Percentiles rank a stretch among this genome's conserved stretches.
Conservation (phyloP, 2,113 vertebrate species). For the Lathamus discolor region DNA sequence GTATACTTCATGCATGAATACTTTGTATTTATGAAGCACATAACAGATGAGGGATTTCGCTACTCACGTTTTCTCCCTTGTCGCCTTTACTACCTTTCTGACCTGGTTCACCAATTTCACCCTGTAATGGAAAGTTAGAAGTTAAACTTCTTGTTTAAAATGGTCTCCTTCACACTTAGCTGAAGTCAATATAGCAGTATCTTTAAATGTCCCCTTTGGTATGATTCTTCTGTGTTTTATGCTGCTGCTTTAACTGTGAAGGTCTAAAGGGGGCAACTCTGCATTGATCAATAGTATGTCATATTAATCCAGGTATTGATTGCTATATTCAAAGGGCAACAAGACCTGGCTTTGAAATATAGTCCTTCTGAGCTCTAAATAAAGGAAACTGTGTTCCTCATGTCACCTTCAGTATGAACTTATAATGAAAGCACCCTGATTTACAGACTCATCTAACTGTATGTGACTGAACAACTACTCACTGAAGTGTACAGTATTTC, state of each 20-base stretch:
- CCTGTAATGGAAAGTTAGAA: slow-evolving; percentile 77
- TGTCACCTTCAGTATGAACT: not conserved
- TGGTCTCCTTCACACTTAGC: not conserved
- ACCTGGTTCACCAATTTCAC: slow-evolving; percentile 94
- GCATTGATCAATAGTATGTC: slow-evolving; percentile 61
- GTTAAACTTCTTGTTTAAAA: slow-evolving; percentile 26
- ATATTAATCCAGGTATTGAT: slow-evolving; percentile 64
- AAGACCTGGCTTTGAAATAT: slow-evolving; percentile 46
- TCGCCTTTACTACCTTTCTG: slow-evolving; percentile 97
- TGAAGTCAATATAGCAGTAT: not conserved
- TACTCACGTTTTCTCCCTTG: slow-evolving; percentile 94
- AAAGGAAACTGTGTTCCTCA: slow-evolving; percentile 10
- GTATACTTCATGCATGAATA: not conserved
- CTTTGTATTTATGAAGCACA: not conserved
- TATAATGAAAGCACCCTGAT: not conserved
- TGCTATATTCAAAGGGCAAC: slow-evolving; percentile 31
- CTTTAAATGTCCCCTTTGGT: slow-evolving; percentile 59
- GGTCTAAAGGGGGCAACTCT: slow-evolving; percentile 60
- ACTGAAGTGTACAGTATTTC: not conserved
- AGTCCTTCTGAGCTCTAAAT: slow-evolving; percentile 31
- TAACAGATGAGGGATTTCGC: not conserved
- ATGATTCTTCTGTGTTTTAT: not conserved
- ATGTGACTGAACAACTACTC: not conserved
- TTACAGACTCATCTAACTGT: not conserved
- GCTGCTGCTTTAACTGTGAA: slow-evolving; percentile 59